These are phyloP conservation scores for Dilophus febrilis DNA, from an alignment of 2,888 invertebrate genomes.

Conservation along the genomic window DNA sequence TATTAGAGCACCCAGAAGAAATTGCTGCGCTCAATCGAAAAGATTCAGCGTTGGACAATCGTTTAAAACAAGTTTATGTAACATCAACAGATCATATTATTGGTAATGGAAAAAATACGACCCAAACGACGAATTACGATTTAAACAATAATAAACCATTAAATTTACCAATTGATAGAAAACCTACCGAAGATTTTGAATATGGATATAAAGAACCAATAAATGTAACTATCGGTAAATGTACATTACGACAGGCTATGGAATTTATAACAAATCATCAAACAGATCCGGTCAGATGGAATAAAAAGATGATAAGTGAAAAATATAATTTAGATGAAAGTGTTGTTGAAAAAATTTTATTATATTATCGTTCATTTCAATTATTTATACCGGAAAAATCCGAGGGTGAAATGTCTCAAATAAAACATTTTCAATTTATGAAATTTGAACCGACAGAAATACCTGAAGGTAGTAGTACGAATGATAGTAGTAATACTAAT, in stretches of 20 bases:
- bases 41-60: conserved; percentile 39
- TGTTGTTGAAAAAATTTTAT: conserved; percentile 39
- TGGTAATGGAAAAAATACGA: conserved; percentile 21
- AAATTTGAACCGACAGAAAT: no score
- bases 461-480: no score
- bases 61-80: conserved; percentile 57
- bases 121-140: no score
- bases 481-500: no score
- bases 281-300: conserved; percentile 39
- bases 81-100: conserved; percentile 42
- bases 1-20: conserved; percentile 41
- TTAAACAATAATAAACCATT: conserved; percentile 17
- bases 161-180: conserved; percentile 41
- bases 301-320: conserved; percentile 41
- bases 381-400: conserved; percentile 38
- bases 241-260: conserved; percentile 44
- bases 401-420: no score
- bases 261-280: conserved; percentile 49
- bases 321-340: conserved; percentile 49
- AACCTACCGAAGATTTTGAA: conserved; percentile 35
- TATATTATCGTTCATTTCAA: conserved; percentile 49
- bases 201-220: conserved; percentile 53
- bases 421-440: no score
- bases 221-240: conserved; percentile 40
- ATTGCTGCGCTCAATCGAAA: conserved; percentile 44